Base-by-base conservation (phyloP, 2,113 vertebrate species). In the Python bivittatus region DNA sequence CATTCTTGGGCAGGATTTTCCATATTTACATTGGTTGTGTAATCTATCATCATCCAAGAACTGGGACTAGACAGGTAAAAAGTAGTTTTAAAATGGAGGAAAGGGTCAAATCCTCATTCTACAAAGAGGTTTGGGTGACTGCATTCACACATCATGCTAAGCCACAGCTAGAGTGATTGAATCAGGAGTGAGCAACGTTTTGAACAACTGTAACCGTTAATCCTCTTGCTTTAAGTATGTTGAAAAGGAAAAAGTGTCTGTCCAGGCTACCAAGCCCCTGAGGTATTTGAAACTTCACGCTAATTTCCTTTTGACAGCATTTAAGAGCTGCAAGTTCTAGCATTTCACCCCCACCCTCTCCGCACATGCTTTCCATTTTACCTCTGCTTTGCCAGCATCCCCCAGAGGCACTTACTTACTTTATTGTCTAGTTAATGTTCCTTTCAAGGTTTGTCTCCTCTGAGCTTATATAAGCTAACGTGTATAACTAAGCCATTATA, bases 351-450 rank as follows among this genome's bases (percentile, higher is more conserved):
- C 57, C 25, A 0, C 4, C 44, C 42, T 2, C 25, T 48, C 60
- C 38, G 56, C 85, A 72, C n/a, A 0, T 22, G 4, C 57, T 27
- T 52, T 57, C 6, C 52, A 79, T 79, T 79, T 79, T 79, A 79
- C 33, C 38, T 2, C 6, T 20, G 48, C 38, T 83, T 90, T 48
- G 88, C 89, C 89, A 86, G 61, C 38, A 33, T 79, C 89, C 84
- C 92, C 90, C 61, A 90, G 54, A 93, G 84, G 84, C 89, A 84
- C n/a, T 88, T 57, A 72, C 88, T 90, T 85, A 85, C 60, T 88
- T 90, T 93, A 93, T 93, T 93, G 54, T 90, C 38, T 83, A 60
- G 84, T 88, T 83, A 83, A 93, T 44, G 29, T 60, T 60, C 84
- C 89, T 93, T 90, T 87, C 42, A 38, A 58, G 38, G 61, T 44